These are phyloP conservation scores for Euwallacea fornicatus DNA, from an alignment of 1,140 invertebrate genomes.

Conservation along the genomic window DNA sequence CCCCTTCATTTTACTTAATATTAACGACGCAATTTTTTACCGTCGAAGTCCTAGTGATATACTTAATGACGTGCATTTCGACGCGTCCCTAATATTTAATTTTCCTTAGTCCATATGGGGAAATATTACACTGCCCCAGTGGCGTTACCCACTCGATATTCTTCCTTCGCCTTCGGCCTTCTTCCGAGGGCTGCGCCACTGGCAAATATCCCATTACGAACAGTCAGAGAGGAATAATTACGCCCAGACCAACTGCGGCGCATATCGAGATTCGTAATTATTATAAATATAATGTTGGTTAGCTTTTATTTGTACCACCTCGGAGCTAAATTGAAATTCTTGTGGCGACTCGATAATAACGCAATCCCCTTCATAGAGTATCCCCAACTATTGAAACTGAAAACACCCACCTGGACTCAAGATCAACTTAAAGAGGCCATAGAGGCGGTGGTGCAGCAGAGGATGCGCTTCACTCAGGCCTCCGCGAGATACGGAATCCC, in stretches of 20 bases:
- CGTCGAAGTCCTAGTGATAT: constrained; percentile 10
- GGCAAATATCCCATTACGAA: constrained; percentile 17
- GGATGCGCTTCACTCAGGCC: constrained; percentile 76
- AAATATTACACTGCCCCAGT: constrained; percentile 10
- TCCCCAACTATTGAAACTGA: constrained; percentile 65
- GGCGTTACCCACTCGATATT: not conserved
- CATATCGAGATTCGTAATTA: constrained; percentile 34
- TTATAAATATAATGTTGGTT: constrained; percentile 36
- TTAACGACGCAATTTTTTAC: constrained; percentile 16
- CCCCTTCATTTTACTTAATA: too few species aligned
- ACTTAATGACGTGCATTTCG: constrained; percentile 22
- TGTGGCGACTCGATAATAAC: not conserved
- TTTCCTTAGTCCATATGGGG: constrained; percentile 11
- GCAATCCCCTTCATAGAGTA: constrained; percentile 53
- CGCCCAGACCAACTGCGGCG: constrained; percentile 28
- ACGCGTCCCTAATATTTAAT: constrained; percentile 26
- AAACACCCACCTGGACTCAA: constrained; percentile 76
- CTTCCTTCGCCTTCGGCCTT: not conserved
- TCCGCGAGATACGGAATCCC: constrained; percentile 71
- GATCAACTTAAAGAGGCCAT: constrained; percentile 74
- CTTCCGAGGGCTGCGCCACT: constrained; percentile 7
- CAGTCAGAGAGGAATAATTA: constrained; percentile 30
- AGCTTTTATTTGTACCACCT: constrained; percentile 30
- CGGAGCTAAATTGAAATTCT: constrained; percentile 25
- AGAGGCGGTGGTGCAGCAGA: constrained; percentile 72